Evolutionary conservation across 2,797 vertebrate species (phyloP).

Genomic region (Tadarida brasiliensis): DNA sequence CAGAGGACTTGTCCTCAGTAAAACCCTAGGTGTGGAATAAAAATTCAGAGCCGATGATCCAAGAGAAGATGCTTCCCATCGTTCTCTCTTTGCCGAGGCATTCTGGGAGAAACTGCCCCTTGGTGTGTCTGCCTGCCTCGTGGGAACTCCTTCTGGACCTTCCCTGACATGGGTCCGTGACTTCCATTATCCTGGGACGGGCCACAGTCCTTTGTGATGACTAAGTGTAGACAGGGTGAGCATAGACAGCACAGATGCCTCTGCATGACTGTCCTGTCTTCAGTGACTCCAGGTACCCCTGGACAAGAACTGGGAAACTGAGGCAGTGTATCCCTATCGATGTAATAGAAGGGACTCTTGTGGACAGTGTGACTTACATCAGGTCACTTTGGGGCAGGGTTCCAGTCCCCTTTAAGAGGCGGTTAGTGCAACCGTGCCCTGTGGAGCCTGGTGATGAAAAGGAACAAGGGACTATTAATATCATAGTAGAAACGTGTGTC

Average conservation of each 20-base stretch:
- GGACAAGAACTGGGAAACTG: neutral
- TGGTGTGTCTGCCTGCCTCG: fast-evolving
- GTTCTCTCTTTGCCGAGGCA: neutral
- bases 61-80: neutral
- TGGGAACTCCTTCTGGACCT: neutral
- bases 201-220: neutral
- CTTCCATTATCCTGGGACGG: neutral
- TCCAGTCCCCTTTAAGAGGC: neutral
- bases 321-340: too few relatives aligned
- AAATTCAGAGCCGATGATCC: neutral
- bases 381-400: neutral
- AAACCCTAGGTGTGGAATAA: neutral
- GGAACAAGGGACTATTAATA: neutral
- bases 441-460: neutral
- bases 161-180: neutral
- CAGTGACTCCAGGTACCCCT: fast-evolving
- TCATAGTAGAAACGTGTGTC: neutral
- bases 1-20: neutral
- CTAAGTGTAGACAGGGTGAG: too few relatives aligned
- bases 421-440: neutral
- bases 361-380: neutral
- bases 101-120: neutral
- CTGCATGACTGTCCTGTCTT: neutral
- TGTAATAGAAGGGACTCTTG: neutral
- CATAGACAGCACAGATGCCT: neutral